These are phyloP conservation scores for Sycophaga agraensis DNA, from an alignment of 1,140 invertebrate species.

Conservation along the genomic window DNA sequence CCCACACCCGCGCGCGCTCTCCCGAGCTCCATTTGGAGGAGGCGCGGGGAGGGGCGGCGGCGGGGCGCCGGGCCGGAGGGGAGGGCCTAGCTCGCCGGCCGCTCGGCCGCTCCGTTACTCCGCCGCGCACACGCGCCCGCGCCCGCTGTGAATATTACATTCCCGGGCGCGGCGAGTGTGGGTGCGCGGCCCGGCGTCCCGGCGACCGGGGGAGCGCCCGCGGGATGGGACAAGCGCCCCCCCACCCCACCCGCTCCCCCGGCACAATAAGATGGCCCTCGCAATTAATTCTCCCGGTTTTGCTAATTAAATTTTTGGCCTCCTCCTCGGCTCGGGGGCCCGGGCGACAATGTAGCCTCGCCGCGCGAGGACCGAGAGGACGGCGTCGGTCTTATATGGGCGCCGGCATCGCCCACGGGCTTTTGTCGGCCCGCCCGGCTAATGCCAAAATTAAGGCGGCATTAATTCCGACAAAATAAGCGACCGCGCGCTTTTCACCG, in stretches of 20 bases:
- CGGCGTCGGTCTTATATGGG: not conserved
- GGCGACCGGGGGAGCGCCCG: not conserved
- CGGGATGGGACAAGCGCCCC: not conserved
- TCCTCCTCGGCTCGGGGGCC: slow-evolving; percentile 18
- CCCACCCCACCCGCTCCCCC: slow-evolving; percentile 13
- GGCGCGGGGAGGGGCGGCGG: not conserved
- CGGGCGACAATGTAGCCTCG: not conserved
- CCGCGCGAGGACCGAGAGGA: too few relatives aligned
- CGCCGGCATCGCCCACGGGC: not conserved
- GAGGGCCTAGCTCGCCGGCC: not conserved
- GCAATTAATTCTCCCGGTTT: slow-evolving; percentile 54
- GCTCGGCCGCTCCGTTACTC: slow-evolving; percentile 27
- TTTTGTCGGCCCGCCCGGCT: slow-evolving; percentile 17
- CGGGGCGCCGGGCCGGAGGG: too few relatives aligned
- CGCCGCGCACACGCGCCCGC: too few relatives aligned
- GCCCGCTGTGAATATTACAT: slow-evolving; percentile 57
- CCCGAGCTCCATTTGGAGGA: not conserved
- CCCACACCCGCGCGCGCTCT: not conserved
- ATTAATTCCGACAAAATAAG: slow-evolving; percentile 27
- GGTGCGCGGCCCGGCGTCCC: slow-evolving; percentile 31
- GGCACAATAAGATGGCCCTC: slow-evolving; percentile 51
- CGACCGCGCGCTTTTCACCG: not conserved
- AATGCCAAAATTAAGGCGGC: slow-evolving; percentile 25
- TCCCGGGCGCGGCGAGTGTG: slow-evolving; percentile 38
- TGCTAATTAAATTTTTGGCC: slow-evolving; percentile 56